Evolutionary conservation across 2,113 vertebrate genomes (phyloP).

Genomic region (Emydura subglobosa): DNA sequence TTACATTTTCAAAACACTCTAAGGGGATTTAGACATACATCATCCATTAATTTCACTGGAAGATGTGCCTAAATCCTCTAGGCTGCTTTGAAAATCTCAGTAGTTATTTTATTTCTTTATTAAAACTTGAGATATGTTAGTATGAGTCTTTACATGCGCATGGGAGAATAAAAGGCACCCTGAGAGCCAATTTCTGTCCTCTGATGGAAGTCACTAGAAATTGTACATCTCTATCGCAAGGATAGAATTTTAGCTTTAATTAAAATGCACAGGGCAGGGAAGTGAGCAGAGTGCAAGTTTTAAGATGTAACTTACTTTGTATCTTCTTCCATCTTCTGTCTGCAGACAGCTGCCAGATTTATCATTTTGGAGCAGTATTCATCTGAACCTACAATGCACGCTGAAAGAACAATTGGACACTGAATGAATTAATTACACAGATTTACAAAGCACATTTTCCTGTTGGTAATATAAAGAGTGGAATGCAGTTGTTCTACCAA

Average conservation of each 20-base stretch:
- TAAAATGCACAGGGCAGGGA: neutral
- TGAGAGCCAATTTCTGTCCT: neutral
- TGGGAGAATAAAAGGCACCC: neutral
- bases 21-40: neutral
- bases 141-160: neutral
- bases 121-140: neutral
- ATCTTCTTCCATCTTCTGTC: conserved; percentile 81
- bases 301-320: conserved; percentile 79
- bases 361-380: conserved; percentile 83
- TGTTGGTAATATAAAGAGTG: conserved; percentile 20
- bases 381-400: conserved; percentile 71
- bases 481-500: neutral
- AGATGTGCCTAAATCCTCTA: neutral
- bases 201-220: fast-evolving
- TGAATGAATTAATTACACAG: conserved; percentile 15
- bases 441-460: conserved; percentile 39
- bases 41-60: neutral
- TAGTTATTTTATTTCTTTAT: neutral
- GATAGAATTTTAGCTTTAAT: neutral
- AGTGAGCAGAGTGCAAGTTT: neutral
- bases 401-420: conserved; percentile 44
- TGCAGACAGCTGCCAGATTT: conserved; percentile 77
- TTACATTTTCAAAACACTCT: neutral
- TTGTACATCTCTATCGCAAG: neutral
- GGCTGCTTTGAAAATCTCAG: neutral